Evolutionary conservation across 2,113 vertebrate species (phyloP), one percentile per base, ranked within the genome.

Genomic region (Lota lota): DNA sequence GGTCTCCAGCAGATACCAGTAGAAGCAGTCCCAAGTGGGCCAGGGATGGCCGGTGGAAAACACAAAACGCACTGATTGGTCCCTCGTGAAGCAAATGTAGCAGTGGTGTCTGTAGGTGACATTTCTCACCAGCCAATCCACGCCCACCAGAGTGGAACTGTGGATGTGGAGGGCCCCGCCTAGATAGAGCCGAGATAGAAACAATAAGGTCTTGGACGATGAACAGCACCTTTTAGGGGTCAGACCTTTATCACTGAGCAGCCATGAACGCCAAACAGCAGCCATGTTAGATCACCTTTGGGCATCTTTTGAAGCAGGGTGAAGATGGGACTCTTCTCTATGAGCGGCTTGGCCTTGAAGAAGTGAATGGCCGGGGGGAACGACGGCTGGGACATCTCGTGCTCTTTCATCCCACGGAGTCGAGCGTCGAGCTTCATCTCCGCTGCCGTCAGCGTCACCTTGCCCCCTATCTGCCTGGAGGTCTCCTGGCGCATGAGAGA

Each of bases 301-400:
- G 96, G 97, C 95, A 98, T 98, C 79, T 79, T 90, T 85, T 91
- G 91, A 36, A 98, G 76, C 72, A 98, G 70, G 66, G 82, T 88
- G 83, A 97, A 97, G 63, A 98, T 85, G 0, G 11, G 0, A 18
- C 95, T 98, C 64, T 87, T 75, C 24, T 96, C 89, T 28, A 96
- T 96, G 80, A 93, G 84, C 1, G 61, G 28, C 80, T 91, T 93
- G 0, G 94, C 94, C 65, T 53, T 85, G 78, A 97, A 98, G 79
- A 96, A 98, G 87, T 97, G 95, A 70, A 95, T 76, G 36, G 94
- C 92, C 4, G 94, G 94, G 8, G 92, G 93, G 65, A 95, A 96
- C 21, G 40, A 74, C 0, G 87, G 87, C 6, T 78, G 18, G 0
- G 20, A 70, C 72, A 93, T 79, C 85, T 98, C 95, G 6, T 79